Evolutionary conservation across 2,113 vertebrate genomes (phyloP).

Genomic region (Sterrhoptilus dennistouni): DNA sequence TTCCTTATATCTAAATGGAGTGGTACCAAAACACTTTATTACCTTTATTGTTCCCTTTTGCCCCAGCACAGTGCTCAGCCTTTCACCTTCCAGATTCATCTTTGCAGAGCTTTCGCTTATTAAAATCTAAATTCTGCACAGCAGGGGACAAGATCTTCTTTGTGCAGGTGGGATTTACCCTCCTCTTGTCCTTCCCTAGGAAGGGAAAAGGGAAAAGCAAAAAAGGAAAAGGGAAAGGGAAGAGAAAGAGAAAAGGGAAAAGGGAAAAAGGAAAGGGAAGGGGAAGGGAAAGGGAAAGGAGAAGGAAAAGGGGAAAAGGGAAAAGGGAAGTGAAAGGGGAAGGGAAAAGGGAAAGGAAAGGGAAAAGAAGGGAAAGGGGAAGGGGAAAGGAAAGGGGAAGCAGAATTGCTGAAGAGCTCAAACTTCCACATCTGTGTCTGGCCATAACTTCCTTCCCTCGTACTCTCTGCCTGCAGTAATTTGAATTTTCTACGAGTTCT

Average conservation of each 20-base stretch:
- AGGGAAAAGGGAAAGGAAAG: not conserved
- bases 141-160: not conserved
- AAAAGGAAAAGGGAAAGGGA: too few species aligned
- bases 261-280: too few species aligned
- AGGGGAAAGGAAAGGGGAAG: not conserved
- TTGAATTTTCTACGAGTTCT: accelerated
- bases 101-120: not conserved
- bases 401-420: accelerated
- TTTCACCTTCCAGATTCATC: not conserved
- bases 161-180: not conserved
- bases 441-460: not conserved
- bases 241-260: too few species aligned
- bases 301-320: not conserved
- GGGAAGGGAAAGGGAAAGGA: not conserved
- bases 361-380: not conserved
- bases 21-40: not conserved
- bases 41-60: accelerated
- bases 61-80: not conserved
- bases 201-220: not conserved
- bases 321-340: not conserved
- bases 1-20: not conserved
- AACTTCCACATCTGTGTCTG: not conserved
- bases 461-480: accelerated
- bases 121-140: not conserved
- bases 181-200: not conserved